Evolutionary conservation across 2,113 vertebrate species (phyloP).

Genomic region (Mustelus asterias): DNA sequence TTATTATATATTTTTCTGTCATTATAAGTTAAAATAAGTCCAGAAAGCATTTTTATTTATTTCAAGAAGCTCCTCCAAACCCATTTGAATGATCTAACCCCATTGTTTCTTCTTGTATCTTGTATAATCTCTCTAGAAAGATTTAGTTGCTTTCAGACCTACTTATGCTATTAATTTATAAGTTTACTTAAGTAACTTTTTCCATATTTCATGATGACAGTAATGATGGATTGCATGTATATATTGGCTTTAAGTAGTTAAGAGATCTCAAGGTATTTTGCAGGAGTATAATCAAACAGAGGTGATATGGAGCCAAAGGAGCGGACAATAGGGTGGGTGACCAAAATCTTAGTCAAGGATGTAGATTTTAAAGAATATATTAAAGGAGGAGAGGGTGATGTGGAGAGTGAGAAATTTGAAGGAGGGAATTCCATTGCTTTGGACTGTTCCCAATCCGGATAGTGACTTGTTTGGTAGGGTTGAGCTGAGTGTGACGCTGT

Average conservation of each 20-base stretch:
- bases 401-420: too few relatives aligned
- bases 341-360: neutral
- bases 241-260: too few relatives aligned
- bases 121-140: too few relatives aligned
- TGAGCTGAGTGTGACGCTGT: too few relatives aligned
- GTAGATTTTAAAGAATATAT: neutral
- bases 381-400: neutral
- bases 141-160: too few relatives aligned
- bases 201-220: neutral
- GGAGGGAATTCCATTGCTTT: neutral
- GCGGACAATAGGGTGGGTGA: neutral
- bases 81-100: neutral
- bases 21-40: neutral
- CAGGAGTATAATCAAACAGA: neutral
- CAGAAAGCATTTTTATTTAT: neutral
- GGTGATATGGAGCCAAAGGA: neutral
- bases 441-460: neutral
- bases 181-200: neutral
- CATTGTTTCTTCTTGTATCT: neutral
- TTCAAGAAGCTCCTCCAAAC: neutral
- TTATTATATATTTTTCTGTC: neutral
- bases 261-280: too few relatives aligned
- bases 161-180: neutral
- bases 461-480: neutral
- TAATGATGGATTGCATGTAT: too few relatives aligned